Percentiles rank a stretch among this genome's conserved stretches.
phyloP scores from a whole-genome alignment of 2,888 invertebrate genomes.

The Zhuqinia jingwanae region DNA sequence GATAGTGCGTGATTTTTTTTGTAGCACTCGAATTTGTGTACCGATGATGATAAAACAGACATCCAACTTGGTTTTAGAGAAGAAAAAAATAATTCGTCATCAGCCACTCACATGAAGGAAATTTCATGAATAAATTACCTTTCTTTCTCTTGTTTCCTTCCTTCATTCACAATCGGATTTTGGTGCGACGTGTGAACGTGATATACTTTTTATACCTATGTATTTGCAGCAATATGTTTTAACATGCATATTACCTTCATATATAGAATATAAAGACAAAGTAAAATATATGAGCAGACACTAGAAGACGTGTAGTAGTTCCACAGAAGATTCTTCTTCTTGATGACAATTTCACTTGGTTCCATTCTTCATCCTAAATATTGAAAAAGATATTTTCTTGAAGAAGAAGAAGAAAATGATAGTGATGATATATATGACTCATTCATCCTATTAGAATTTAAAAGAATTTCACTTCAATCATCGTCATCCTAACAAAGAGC shows the following conservation, averaged over 20 bases:
- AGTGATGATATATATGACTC: constrained; percentile 28
- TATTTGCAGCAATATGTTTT: background rate
- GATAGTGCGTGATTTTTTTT: too few relatives aligned
- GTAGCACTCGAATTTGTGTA: too few relatives aligned
- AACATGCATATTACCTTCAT: background rate
- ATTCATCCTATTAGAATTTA: constrained; percentile 60
- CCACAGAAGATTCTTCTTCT: background rate
- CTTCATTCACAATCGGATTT: constrained; percentile 10
- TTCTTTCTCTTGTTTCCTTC: background rate
- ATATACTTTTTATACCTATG: background rate
- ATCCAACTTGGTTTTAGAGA: too few relatives aligned
- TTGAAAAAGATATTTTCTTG: background rate
- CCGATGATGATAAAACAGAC: too few relatives aligned
- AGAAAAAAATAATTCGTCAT: background rate
- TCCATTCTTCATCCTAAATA: background rate
- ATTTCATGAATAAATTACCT: constrained; percentile 61
- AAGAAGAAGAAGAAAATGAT: background rate
- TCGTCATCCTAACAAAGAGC: background rate
- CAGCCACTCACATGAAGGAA: background rate
- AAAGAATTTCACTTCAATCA: constrained; percentile 47
- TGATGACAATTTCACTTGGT: background rate
- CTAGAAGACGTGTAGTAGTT: background rate
- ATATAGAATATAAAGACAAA: background rate
- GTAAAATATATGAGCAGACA: too few relatives aligned
- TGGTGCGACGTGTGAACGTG: background rate